Base-by-base conservation (phyloP, 2,113 vertebrate species). In the Pyrgilauda ruficollis region DNA sequence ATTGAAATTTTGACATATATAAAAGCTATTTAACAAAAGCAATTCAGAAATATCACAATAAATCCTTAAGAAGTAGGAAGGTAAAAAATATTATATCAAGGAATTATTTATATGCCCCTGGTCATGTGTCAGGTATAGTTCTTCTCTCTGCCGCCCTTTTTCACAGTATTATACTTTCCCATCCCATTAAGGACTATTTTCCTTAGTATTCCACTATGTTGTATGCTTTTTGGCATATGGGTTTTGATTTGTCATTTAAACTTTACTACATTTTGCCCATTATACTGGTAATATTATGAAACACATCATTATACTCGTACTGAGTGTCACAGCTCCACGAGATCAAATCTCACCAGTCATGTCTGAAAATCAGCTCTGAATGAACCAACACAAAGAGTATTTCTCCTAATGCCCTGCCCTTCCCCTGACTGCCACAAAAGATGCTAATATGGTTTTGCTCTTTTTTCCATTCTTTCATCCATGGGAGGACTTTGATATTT, bases 211-310 rank as follows among this genome's bases (percentile, higher is more conserved):
- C 46, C 17, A 24, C n/a, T 94, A n/a, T 56, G 55, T 22, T 22
- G 3, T 2, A 3, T 79, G 20, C 26, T 69, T 96, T 90, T 80
- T 89, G 80, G 52, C 81, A 66, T 47, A 66, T 55, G 46, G 22
- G 9, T 66, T 90, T 90, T 77, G 61, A 59, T 94, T 93, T 79
- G 49, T 74, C 78, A 58, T 93, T 96, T 94, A 55, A 96, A 83
- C 31, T 74, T 83, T 73, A 93, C 49, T 67, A 30, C 30, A n/a
- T 93, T 94, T 92, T 0, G 0, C 83, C 85, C 52, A 90, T 90
- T 89, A 89, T 76, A 35, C 61, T 89, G 47, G n/a, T 94, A 94
- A 97, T 89, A 59, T 97, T 97, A 96, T 95, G 95, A 97, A 97
- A 97, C 95, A 97, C 95, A 47, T 97, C 94, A 89, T 96, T 96